Conservation (phyloP, 2,113 vertebrate genomes). For the Callipepla californica region DNA sequence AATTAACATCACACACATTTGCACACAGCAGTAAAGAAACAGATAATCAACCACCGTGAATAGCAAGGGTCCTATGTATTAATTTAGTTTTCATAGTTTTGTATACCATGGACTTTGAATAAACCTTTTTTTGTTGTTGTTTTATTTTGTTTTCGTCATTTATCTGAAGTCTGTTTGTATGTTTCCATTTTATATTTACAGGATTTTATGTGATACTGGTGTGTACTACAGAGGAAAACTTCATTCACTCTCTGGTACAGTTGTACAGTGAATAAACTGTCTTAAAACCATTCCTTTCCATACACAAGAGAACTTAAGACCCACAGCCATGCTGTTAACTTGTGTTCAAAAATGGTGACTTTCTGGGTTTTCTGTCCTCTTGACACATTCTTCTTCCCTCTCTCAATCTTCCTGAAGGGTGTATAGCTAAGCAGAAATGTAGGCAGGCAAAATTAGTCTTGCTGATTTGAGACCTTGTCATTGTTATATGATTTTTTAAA, state of each 20-base stretch:
- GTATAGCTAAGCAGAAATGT: neutral
- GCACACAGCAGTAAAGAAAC: neutral
- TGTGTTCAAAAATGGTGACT: neutral
- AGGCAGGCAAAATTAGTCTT: neutral
- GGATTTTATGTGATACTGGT: neutral
- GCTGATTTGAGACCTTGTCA: neutral
- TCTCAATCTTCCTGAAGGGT: neutral
- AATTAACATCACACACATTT: neutral
- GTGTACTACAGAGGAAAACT: neutral
- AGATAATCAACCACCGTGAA: neutral
- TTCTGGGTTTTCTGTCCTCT: neutral
- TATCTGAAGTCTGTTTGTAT: neutral
- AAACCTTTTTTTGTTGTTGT: neutral
- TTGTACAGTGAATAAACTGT: neutral
- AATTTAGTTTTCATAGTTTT: neutral
- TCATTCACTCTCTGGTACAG: neutral
- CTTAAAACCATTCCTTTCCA: too few relatives aligned
- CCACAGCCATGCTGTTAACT: neutral
- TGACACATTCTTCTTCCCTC: too few relatives aligned
- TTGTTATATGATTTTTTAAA: too few relatives aligned
- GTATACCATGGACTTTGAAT: neutral
- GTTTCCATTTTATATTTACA: neutral
- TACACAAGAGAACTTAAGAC: neutral
- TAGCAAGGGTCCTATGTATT: neutral
- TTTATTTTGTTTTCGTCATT: neutral